Base-by-base conservation (phyloP, 2,888 invertebrate species). In the Diplazon laetatorius region DNA sequence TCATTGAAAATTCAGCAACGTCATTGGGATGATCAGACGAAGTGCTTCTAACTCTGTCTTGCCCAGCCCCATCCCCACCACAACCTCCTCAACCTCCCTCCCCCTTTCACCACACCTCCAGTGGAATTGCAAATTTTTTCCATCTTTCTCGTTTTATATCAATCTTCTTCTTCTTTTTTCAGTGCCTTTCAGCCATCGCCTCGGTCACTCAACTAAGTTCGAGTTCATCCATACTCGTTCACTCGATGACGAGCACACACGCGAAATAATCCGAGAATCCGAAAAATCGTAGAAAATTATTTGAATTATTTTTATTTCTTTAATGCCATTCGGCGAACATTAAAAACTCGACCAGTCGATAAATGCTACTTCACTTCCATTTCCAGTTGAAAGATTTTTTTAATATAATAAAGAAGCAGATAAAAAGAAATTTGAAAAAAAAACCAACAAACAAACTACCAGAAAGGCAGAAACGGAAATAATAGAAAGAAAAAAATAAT, bases 21-120 rank as follows among this genome's bases (percentile, higher is more conserved):
- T 48, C 16, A 44, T 70, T 69, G 52, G 69, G 70, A 74, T 60
- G 65, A 70, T 65, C 60, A 60, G 65, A 66, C 57, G 44, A 25
- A 44, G n/a, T n/a, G n/a, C n/a, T n/a, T n/a, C n/a, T n/a, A n/a
- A n/a, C n/a, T n/a, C n/a, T n/a, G n/a, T n/a, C n/a, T n/a, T n/a
- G n/a, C n/a, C n/a, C n/a, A n/a, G n/a, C n/a, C n/a, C n/a, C n/a
- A n/a, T n/a, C n/a, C n/a, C n/a, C n/a, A n/a, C n/a, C n/a, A n/a
- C n/a, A n/a, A n/a, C n/a, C n/a, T n/a, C n/a, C n/a, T n/a, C n/a
- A n/a, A n/a, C n/a, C n/a, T n/a, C n/a, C n/a, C n/a, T n/a, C n/a
- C n/a, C n/a, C n/a, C n/a, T n/a, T n/a, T n/a, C n/a, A n/a, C n/a
- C n/a, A n/a, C n/a, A n/a, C n/a, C n/a, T 12, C 9, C 37, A 42